Base-by-base conservation (phyloP, 2,113 vertebrate genomes). In the Rostratula benghalensis region DNA sequence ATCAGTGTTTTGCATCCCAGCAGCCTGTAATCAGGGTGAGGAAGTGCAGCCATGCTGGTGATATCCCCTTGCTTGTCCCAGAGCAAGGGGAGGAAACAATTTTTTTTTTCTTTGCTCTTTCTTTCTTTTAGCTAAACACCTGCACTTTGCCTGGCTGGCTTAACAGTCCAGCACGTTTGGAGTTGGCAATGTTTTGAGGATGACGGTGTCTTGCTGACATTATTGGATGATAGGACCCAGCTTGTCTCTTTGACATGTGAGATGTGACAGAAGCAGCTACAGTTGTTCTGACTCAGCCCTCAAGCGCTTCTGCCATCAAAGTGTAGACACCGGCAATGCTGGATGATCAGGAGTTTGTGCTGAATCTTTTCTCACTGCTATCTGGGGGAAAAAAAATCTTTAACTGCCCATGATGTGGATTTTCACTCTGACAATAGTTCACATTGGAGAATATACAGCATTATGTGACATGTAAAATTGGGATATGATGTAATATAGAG, bases 241-340 rank as follows among this genome's bases (percentile, higher is more conserved):
- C 31, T 33, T 83, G 51, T 64, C 77, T 91, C 56, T 89, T 88
- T 83, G 70, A 65, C 4, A 3, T 10, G 27, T 76, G 30, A 48
- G 56, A 90, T 33, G 56, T 88, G 79, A 83, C 70, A 83, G 79
- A 86, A 94, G 18, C 54, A 69, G 63, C 51, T 81, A 54, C 63
- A 87, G 48, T 65, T 67, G 35, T 75, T 93, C 83, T 92, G 89
- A 81, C 80, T 95, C 51, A 86, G 61, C 63, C 48, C 39, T 89
- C 69, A 53, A 94, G 57, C 57, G 16, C 50, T 74, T 93, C 56
- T 80, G 68, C 82, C 54, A 68, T 61, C 50, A 59, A 77, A 74
- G 43, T 25, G 39, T 73, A 90, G 63, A 75, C 68, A 70, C 9
- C 70, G 60, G 54, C 64, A 48, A 18, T 10, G 8, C 71, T 83